Conservation (phyloP, 2,888 invertebrate species). For the Drosophila affinis region DNA sequence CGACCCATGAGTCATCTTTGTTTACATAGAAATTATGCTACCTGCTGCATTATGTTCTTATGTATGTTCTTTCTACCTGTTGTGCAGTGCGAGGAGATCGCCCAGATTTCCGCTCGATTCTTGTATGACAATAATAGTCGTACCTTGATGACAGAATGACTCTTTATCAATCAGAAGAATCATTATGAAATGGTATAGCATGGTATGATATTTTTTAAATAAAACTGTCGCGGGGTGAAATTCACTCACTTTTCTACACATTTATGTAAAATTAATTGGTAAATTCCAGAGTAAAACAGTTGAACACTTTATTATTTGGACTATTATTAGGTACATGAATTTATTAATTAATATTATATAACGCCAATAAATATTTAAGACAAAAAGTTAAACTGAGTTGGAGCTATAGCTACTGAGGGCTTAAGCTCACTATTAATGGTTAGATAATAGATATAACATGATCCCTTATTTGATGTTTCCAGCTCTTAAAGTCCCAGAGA, state of each 20-base stretch:
- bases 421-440: background rate
- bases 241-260: no score
- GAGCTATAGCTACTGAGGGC: no score
- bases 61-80: constrained; percentile 42
- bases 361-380: no score
- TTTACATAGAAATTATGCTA: constrained; percentile 75
- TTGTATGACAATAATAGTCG: no score
- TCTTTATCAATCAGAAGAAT: constrained; percentile 11
- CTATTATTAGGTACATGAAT: no score
- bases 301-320: no score
- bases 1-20: constrained; percentile 64
- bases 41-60: constrained; percentile 63
- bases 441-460: background rate
- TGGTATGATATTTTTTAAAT: background rate
- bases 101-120: constrained; percentile 6
- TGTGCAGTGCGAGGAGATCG: constrained; percentile 4
- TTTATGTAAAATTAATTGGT: no score
- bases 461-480: background rate
- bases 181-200: background rate
- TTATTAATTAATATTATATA: no score
- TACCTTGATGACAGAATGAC: constrained; percentile 7
- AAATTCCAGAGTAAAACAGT: no score
- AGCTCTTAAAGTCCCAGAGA: background rate
- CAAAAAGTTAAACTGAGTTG: no score
- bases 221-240: background rate